Evolutionary conservation across 2,888 invertebrate genomes (phyloP).

Genomic region (Notodonta dromedarius): DNA sequence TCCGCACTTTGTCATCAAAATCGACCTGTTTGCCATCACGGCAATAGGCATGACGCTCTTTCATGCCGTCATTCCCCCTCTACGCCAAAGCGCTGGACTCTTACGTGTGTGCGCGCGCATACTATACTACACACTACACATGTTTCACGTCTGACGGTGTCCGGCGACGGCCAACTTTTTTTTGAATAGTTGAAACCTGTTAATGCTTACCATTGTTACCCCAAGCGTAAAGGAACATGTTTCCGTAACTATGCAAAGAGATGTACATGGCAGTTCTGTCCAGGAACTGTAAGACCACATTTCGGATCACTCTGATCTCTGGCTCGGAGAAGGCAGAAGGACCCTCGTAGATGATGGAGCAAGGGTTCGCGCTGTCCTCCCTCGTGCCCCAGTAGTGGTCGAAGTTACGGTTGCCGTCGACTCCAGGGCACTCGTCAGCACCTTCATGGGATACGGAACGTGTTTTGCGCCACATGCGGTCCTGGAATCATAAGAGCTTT

Average conservation of each 20-base stretch:
- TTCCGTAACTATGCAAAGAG: slow-evolving; percentile 90
- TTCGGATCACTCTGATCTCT: slow-evolving; percentile 86
- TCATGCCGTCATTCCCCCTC: no score
- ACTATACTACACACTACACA: no score
- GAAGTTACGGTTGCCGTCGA: slow-evolving; percentile 92
- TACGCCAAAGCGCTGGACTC: no score
- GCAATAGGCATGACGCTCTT: no score
- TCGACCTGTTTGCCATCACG: no score
- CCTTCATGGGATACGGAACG: slow-evolving; percentile 77
- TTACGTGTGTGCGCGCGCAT: no score
- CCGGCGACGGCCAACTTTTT: no score
- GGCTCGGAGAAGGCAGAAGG: slow-evolving; percentile 87
- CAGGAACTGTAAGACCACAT: slow-evolving; percentile 78
- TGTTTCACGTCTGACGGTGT: no score
- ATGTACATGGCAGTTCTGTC: slow-evolving; percentile 86
- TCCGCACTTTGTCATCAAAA: no score
- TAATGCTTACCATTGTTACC: slow-evolving; percentile 81
- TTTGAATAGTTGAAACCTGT: no score
- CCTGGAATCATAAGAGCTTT: slow-evolving; percentile 56
- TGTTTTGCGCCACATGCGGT: slow-evolving; percentile 89
- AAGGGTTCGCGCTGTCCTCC: slow-evolving; percentile 78
- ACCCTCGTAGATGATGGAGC: slow-evolving; percentile 87
- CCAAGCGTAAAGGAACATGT: slow-evolving; percentile 88
- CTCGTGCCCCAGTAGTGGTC: slow-evolving; percentile 87
- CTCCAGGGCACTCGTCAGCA: slow-evolving; percentile 85